These are phyloP conservation scores for Semicossyphus pulcher DNA, from an alignment of 2,113 vertebrate genomes.

Conservation along the genomic window DNA sequence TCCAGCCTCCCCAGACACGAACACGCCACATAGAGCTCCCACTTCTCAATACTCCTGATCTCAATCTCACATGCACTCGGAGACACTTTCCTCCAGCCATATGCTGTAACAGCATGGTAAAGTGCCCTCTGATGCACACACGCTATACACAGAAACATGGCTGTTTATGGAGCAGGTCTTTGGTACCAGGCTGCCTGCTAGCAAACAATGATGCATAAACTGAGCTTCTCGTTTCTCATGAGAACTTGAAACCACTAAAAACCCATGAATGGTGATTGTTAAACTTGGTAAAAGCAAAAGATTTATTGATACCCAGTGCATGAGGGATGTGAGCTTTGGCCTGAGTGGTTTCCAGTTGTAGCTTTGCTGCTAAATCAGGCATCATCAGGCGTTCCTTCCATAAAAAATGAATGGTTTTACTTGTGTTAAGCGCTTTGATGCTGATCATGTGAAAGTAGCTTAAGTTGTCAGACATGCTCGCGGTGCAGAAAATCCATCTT, in stretches of 20 bases:
- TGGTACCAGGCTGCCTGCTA: constrained; percentile 4
- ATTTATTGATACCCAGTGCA: too few relatives aligned
- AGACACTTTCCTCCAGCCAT: not conserved
- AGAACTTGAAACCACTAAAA: too few relatives aligned
- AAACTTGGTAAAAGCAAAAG: too few relatives aligned
- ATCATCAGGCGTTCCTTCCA: not conserved
- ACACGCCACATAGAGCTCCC: not conserved
- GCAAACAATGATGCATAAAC: constrained; percentile 6
- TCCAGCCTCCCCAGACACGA: not conserved
- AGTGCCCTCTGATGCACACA: not conserved
- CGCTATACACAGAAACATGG: not conserved
- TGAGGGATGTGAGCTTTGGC: not conserved
- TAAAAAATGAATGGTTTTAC: constrained; percentile 18
- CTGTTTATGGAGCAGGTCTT: not conserved
- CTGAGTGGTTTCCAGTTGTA: not conserved
- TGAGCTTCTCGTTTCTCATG: not conserved
- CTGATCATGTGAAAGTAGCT: constrained; percentile 39
- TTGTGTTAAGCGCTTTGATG: constrained; percentile 21
- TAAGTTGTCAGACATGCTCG: constrained; percentile 18
- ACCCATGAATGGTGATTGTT: too few relatives aligned
- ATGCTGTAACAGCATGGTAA: not conserved
- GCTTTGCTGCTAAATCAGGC: not conserved
- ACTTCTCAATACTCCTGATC: not conserved
- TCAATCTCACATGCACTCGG: not conserved
- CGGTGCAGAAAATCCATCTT: constrained; percentile 7